Evolutionary conservation across 2,888 invertebrate genomes (phyloP), one percentile per base, ranked within the genome.

Genomic region (Pristionchus entomophagus): DNA sequence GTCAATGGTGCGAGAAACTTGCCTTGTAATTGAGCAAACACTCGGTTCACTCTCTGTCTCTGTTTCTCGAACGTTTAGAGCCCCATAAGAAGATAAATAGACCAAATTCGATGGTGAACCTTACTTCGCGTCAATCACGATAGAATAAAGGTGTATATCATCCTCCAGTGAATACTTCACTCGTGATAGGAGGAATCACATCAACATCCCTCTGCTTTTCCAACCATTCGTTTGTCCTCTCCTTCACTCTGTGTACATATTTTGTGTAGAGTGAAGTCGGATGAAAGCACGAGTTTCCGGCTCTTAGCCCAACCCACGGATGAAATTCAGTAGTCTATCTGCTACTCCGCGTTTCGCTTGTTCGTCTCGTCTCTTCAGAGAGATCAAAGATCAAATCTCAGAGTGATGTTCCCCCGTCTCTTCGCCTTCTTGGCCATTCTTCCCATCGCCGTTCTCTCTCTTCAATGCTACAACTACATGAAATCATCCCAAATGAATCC

Each of bases 381-480:
- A 14, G 45, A 45, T 45, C 45, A 10, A 10, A 6, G 45, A 10
- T 45, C 45, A 45, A 14, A 45, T 45, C n/a, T 56, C 19, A 8
- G 35, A 69, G 65, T 38, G 19, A 80, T 80, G 78, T 35, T 51
- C 35, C 10, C 78, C 29, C 78, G 78, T 51, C 22, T 51, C 29
- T 29, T 80, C 41, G 12, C 59, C 51, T 14, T 82, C 29, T 26
- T 82, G 26, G 26, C 62, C 45, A 26, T 87, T 51, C 59, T 87
- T 17, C 77, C 87, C 81, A 87, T 88, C 83, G 78, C 77, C 84
- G 87, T 86, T 45, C 86, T 87, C 49, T 86, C 89, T 41, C 85
- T 89, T 56, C 84, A 88, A 73, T 90, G 89, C 77, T 88, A 90
- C 83, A 88, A 90, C 86, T 90, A 88, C 82, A 87, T 82, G 82